Percentiles rank a stretch among this genome's conserved stretches.
Evolutionary conservation across 2,797 vertebrate genomes (phyloP).

Genomic region (Sciaenops ocellatus): DNA sequence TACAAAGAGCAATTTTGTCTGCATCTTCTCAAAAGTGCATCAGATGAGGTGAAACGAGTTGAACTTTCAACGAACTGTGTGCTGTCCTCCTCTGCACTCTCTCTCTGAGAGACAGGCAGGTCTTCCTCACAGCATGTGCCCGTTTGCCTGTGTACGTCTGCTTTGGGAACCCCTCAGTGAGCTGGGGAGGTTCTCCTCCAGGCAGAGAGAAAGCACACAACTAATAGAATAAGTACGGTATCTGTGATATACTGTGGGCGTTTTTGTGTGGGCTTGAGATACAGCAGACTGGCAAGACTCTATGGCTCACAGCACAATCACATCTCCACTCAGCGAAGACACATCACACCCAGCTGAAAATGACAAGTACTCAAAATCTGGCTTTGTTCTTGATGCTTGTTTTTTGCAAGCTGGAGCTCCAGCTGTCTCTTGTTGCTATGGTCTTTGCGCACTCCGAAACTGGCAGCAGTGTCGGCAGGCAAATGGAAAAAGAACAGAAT

Average conservation of each 20-base stretch:
- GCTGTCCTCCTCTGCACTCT: conserved; percentile 2
- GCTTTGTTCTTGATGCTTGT: conserved; percentile 60
- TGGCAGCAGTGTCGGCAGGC: conserved; percentile 50
- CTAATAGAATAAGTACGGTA: conserved; percentile 58
- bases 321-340: conserved; percentile 53
- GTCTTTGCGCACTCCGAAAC: conserved; percentile 54
- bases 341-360: conserved; percentile 66
- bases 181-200: conserved; percentile 30
- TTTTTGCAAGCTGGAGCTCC: conserved; percentile 51
- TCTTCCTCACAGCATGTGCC: conserved; percentile 37
- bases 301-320: conserved; percentile 48
- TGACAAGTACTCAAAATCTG: conserved; percentile 64
- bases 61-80: conserved; percentile 33
- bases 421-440: conserved; percentile 70
- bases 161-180: conserved; percentile 26
- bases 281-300: conserved; percentile 26
- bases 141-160: conserved; percentile 30
- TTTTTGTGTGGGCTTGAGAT: conserved; percentile 48
- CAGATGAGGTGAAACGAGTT: conserved; percentile 24
- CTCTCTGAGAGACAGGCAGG: conserved; percentile 23
- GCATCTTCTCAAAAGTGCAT: neutral
- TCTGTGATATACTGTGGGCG: conserved; percentile 44
- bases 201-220: conserved; percentile 33
- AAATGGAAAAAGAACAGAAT: conserved; percentile 36
- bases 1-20: too few relatives aligned